Evolutionary conservation across 2,797 vertebrate genomes (phyloP), one percentile per base, ranked within the genome.

Genomic region (Sarcophilus harrisii): DNA sequence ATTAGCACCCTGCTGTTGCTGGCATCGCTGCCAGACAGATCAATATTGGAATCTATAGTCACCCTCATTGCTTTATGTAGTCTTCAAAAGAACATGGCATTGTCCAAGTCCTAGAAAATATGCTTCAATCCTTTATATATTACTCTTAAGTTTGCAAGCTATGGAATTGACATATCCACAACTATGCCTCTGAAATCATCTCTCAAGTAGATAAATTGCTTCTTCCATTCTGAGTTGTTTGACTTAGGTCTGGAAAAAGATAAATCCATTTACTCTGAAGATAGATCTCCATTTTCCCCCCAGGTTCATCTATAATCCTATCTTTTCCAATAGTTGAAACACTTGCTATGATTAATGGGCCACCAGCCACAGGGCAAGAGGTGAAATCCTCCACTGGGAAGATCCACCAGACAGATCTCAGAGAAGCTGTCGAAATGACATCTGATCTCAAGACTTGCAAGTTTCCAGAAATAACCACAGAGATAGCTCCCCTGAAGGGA

Each of bases 191-290:
- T 96, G 52, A 96, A 93, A 97, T 97, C 97, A 97, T 97, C 96
- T 97, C 96, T 97, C 98, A 98, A 97, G 96, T 96, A 98, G 97
- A 98, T 95, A 96, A 96, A 97, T 97, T 96, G 95, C 96, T 97
- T 97, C 93, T 94, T 91, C 97, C 21, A 9, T 94, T 66, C 24
- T 4, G 62, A 1, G 0, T 90, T 91, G 90, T 97, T 92, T 8
- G 8, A 95, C 94, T 93, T 16, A 30, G 92, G 96, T 87, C 97
- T 96, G 93, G 96, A 96, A 98, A 97, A 62, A 97, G 97, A 98
- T 97, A 96, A 95, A 97, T 97, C 96, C 95, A 97, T 96, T 97
- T 97, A 94, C 95, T 73, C 28, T 0, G 59, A 94, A 94, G 49
- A 81, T 92, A 49, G 92, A 93, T 95, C 59, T 94, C 95, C 97